These are phyloP conservation scores for Idris sp. DNA, from an alignment of 1,140 invertebrate species.

Conservation along the genomic window DNA sequence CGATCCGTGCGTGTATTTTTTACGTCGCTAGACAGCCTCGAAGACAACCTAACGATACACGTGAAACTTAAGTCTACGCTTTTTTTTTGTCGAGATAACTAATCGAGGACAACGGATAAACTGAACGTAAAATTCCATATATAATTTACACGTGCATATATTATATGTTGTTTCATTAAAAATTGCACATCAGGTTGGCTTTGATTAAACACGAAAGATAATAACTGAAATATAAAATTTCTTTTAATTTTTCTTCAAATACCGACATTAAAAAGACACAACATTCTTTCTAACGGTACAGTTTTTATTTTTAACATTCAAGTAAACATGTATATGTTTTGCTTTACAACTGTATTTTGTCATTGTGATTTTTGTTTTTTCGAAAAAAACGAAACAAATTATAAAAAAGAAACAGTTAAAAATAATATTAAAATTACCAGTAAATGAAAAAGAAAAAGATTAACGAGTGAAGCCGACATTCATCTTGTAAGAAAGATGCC, in stretches of 20 bases:
- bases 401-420: too few species aligned
- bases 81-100: conserved; percentile 41
- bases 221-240: neutral
- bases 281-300: too few species aligned
- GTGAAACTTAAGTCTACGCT: conserved; percentile 19
- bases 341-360: too few species aligned
- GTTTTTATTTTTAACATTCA: too few species aligned
- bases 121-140: conserved; percentile 14
- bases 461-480: conserved; percentile 57
- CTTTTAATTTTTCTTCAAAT: too few species aligned
- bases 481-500: conserved; percentile 17
- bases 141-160: conserved; percentile 3
- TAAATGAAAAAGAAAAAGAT: too few species aligned
- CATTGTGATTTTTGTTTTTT: too few species aligned
- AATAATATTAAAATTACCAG: too few species aligned
- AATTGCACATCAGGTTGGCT: neutral
- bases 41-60: conserved; percentile 40
- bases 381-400: too few species aligned
- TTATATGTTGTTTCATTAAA: neutral
- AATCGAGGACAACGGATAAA: conserved; percentile 14
- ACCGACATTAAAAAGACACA: too few species aligned
- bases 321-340: too few species aligned
- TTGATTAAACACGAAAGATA: neutral
- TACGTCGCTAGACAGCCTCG: conserved; percentile 42
- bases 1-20: conserved; percentile 61